Percentiles rank a stretch among this genome's conserved stretches.
These are phyloP conservation scores for Babylonia areolata DNA, from an alignment of 1,140 invertebrate genomes.

Conservation along the genomic window DNA sequence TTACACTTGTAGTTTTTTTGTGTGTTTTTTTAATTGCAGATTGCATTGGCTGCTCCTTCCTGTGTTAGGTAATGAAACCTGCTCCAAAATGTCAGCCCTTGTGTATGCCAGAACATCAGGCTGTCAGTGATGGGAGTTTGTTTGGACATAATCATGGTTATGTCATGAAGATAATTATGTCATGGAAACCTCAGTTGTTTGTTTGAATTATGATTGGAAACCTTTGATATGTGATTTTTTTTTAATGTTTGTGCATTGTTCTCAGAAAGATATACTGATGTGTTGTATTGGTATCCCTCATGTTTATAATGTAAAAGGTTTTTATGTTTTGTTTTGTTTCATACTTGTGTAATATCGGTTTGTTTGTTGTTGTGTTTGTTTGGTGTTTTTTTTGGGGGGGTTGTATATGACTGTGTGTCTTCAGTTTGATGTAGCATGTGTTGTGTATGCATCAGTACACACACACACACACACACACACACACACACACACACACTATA, in stretches of 20 bases:
- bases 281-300: background rate
- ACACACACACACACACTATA: too few species aligned
- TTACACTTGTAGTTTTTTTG: background rate
- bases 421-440: background rate
- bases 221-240: too few species aligned
- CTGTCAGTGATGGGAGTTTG: background rate
- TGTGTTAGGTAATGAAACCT: too few species aligned
- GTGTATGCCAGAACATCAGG: background rate
- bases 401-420: background rate
- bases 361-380: too few species aligned
- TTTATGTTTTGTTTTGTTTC: too few species aligned
- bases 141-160: background rate
- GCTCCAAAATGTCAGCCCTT: background rate
- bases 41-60: background rate
- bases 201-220: background rate
- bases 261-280: background rate
- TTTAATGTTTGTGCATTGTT: background rate
- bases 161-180: too few species aligned
- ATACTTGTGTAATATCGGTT: too few species aligned
- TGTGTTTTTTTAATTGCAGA: background rate
- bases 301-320: too few species aligned
- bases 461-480: too few species aligned
- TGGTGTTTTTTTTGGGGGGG: too few species aligned
- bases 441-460: too few species aligned
- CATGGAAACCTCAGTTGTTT: background rate